These are phyloP conservation scores for Rhabdornis inornatus DNA, from an alignment of 2,113 vertebrate genomes.

Conservation along the genomic window DNA sequence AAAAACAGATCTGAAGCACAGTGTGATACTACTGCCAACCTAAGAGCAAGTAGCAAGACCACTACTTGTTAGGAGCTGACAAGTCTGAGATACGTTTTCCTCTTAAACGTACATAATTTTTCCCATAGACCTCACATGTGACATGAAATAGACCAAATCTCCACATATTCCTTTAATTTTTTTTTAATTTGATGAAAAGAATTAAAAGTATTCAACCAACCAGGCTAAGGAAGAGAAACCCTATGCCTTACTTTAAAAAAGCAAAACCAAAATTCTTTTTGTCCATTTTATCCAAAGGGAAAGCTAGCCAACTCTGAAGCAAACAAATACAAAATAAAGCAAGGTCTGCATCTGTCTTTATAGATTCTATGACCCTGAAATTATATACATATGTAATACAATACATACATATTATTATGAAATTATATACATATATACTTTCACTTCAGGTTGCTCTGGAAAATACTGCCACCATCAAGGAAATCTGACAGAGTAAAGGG, in stretches of 20 bases:
- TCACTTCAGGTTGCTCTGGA: neutral
- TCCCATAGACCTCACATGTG: neutral
- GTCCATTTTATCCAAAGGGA: neutral
- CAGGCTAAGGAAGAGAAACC: neutral
- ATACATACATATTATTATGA: too few relatives aligned
- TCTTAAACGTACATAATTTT: neutral
- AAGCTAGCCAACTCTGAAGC: neutral
- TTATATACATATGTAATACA: neutral
- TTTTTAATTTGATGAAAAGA: neutral
- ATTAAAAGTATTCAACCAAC: neutral
- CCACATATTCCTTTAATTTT: neutral
- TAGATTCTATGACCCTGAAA: neutral
- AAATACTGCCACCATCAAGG: neutral
- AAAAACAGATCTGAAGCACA: neutral
- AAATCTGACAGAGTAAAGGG: neutral
- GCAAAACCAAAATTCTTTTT: neutral
- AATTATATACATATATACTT: neutral
- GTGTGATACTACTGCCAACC: neutral
- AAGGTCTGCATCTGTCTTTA: neutral
- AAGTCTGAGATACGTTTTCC: neutral
- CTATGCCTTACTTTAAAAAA: neutral
- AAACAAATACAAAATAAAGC: neutral
- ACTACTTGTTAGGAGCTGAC: neutral
- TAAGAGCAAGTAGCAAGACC: neutral
- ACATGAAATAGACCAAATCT: neutral